These are phyloP conservation scores for Caranx ignobilis DNA, from an alignment of 2,113 vertebrate genomes.

Conservation along the genomic window DNA sequence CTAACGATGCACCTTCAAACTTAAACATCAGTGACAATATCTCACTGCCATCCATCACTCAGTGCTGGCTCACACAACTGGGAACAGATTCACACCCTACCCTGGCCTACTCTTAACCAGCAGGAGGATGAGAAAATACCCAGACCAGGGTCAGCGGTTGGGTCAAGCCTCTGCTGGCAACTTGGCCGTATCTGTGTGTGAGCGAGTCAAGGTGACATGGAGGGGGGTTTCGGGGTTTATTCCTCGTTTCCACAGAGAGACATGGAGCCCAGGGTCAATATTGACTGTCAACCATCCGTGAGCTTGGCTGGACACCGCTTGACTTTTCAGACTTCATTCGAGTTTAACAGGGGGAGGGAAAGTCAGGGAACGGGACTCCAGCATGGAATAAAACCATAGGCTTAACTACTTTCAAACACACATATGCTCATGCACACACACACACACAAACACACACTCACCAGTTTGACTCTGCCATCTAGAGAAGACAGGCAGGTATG, in stretches of 20 bases:
- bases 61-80: constrained; percentile 44
- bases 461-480: constrained; percentile 45
- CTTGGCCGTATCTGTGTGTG: constrained; percentile 58
- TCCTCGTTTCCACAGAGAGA: constrained; percentile 68
- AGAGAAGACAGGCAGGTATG: constrained; percentile 55
- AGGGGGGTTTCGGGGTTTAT: constrained; percentile 30
- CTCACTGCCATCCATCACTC: constrained; percentile 71
- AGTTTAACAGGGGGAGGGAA: constrained; percentile 38
- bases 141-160: constrained; percentile 68
- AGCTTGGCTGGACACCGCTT: constrained; percentile 76
- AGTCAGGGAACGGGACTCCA: constrained; percentile 32
- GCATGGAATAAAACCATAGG: constrained; percentile 29
- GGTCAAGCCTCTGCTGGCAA: constrained; percentile 65
- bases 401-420: constrained; percentile 10
- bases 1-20: constrained; percentile 72
- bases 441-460: constrained; percentile 9
- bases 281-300: constrained; percentile 80
- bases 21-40: constrained; percentile 74
- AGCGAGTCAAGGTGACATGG: constrained; percentile 63
- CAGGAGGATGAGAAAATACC: constrained; percentile 80
- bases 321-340: constrained; percentile 68
- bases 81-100: constrained; percentile 61
- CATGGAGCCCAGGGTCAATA: constrained; percentile 77
- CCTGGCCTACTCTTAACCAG: constrained; percentile 62
- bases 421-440: not conserved